Evolutionary conservation across 2,797 vertebrate genomes (phyloP), one percentile per base, ranked within the genome.

Genomic region (Mionectes olivaceus): DNA sequence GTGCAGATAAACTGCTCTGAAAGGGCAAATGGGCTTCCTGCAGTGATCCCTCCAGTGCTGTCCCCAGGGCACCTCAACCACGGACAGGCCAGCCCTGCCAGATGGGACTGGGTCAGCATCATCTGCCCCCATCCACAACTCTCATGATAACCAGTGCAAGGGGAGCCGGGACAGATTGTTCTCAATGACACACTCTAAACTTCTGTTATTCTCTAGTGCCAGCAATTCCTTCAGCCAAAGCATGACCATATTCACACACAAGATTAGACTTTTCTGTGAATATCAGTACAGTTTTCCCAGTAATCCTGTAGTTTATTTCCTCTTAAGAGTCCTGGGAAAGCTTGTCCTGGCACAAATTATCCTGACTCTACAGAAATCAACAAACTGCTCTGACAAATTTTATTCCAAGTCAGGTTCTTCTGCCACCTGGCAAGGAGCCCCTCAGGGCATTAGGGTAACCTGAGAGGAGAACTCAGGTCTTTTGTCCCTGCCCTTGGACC

Each of bases 91-190:
- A 74, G 46, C 68, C 43, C 78, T 71, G 87, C 23, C 93, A 90
- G 46, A 53, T 19, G 73, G 37, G 39, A 18, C 28, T 39, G 79
- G 84, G 65, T 74, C 87, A 79, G 70, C 32, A 33, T 21, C 76
- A 61, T 56, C 78, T 91, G 70, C 79, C 43, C 19, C 55, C 15
- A 21, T 25, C 73, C 91, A 74, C 83, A 82, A 16, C 30, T 64
- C 49, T 67, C 37, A 17, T 37, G 83, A 93, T 71, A 92, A 93
- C 75, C 68, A 55, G 41, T 1, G 13, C 60, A 61, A 64, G 83
- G 92, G 35, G 78, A 89, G 83, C 78, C 95, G 90, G 86, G 52
- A 94, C 95, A 89, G 83, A 90, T 65, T 83, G 87, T 90, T 94
- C 87, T 86, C 76, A 93, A 28, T 60, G 89, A 65, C 49, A 83